phyloP scores from a whole-genome alignment of 2,888 invertebrate genomes.

The Aleiodes alternator region DNA sequence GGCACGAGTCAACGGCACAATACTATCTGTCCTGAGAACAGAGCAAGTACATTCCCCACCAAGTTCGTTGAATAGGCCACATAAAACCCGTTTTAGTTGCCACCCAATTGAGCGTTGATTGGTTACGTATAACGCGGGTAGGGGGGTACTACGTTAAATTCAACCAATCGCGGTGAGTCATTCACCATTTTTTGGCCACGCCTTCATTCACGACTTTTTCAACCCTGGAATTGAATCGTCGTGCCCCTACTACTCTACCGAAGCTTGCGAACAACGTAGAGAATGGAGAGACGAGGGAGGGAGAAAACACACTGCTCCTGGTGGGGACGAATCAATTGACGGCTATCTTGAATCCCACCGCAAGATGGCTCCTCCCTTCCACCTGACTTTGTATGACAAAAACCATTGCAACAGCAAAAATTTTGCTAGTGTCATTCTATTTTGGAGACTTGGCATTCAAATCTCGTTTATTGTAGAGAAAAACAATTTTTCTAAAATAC shows the following conservation, averaged over 20 bases:
- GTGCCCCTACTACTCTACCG: constrained; percentile 61
- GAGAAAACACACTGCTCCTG: constrained; percentile 43
- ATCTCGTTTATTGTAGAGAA: neutral
- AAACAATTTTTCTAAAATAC: no score
- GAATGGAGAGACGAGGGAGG: constrained; percentile 20
- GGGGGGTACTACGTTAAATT: constrained; percentile 51
- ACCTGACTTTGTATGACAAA: constrained; percentile 52
- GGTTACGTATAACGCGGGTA: constrained; percentile 58
- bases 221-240: constrained; percentile 72
- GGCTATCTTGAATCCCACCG: constrained; percentile 71
- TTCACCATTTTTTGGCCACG: constrained; percentile 58
- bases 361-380: constrained; percentile 75
- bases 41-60: constrained; percentile 68
- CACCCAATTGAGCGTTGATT: constrained; percentile 68
- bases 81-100: constrained; percentile 67
- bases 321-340: constrained; percentile 75
- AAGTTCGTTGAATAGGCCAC: constrained; percentile 52
- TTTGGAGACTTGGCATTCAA: constrained; percentile 34
- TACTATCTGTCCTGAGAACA: constrained; percentile 72
- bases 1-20: constrained; percentile 75
- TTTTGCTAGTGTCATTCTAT: constrained; percentile 40
- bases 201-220: constrained; percentile 66
- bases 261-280: constrained; percentile 36
- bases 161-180: constrained; percentile 51
- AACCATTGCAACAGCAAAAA: constrained; percentile 44